Evolutionary conservation across 2,888 invertebrate genomes (phyloP).

Genomic region (Phrixothrix hirtus): DNA sequence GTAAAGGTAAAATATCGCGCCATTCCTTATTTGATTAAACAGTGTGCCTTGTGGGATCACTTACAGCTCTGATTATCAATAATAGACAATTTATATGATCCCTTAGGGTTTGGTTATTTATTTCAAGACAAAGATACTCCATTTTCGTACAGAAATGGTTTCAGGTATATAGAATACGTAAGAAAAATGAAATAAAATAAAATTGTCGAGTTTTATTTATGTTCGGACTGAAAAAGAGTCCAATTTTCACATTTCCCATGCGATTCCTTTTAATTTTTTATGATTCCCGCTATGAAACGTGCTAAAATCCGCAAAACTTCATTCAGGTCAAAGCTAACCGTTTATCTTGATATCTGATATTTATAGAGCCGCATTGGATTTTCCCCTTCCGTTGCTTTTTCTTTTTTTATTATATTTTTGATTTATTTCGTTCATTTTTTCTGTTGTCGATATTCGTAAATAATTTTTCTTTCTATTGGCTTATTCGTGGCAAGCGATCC

Average conservation of each 20-base stretch:
- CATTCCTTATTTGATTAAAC: too few relatives aligned
- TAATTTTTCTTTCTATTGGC: constrained; percentile 19
- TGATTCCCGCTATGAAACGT: background rate
- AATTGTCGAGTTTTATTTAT: too few relatives aligned
- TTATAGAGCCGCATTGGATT: constrained; percentile 14
- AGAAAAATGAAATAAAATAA: too few relatives aligned
- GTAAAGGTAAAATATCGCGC: too few relatives aligned
- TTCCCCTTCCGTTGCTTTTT: constrained; percentile 8
- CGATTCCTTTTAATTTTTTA: constrained; percentile 2
- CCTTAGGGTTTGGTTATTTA: too few relatives aligned
- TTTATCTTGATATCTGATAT: constrained; percentile 20
- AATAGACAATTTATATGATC: too few relatives aligned
- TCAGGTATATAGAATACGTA: too few relatives aligned
- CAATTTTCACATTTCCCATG: background rate
- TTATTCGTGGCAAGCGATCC: constrained; percentile 12
- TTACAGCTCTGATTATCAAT: too few relatives aligned
- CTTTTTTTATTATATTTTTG: constrained; percentile 20
- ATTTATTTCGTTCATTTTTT: constrained; percentile 18
- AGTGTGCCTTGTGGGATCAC: too few relatives aligned
- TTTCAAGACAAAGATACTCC: too few relatives aligned
- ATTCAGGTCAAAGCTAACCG: constrained; percentile 13
- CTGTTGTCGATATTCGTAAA: constrained; percentile 19
- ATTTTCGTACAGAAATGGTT: too few relatives aligned
- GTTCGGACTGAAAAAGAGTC: too few relatives aligned
- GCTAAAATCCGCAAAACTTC: constrained; percentile 8